phyloP scores from a whole-genome alignment of 2,113 vertebrate genomes.

The Caranx ignobilis region DNA sequence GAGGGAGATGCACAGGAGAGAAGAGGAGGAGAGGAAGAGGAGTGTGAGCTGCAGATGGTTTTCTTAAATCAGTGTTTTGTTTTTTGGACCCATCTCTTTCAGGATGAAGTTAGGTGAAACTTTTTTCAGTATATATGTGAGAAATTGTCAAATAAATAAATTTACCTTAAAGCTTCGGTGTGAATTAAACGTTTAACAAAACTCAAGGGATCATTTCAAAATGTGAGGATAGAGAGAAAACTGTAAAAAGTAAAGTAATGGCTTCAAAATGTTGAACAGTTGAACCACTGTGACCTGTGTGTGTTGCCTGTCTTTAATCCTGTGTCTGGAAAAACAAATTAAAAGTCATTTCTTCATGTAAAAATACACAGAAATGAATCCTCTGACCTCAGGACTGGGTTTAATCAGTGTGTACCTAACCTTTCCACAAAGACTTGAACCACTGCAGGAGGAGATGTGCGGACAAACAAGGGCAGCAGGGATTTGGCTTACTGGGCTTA shows the following conservation, averaged over 20 bases:
- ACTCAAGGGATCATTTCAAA: not conserved
- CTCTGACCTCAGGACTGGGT: slow-evolving; percentile 21
- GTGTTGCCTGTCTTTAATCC: not conserved
- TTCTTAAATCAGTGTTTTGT: not conserved
- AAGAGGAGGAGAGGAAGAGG: slow-evolving; percentile 20
- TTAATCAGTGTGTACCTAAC: slow-evolving; percentile 58
- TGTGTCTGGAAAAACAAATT: not conserved
- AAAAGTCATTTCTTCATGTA: not conserved
- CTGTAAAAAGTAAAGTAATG: not conserved
- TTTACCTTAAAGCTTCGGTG: not conserved
- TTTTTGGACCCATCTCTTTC: not conserved
- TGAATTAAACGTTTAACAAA: not conserved
- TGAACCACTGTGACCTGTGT: slow-evolving; percentile 1
- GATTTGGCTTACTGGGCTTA: slow-evolving; percentile 71
- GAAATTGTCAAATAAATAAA: not conserved
- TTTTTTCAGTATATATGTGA: not conserved
- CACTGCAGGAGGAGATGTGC: slow-evolving; percentile 22
- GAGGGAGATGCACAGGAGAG: slow-evolving; percentile 8
- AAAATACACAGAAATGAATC: not conserved
- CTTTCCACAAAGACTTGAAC: slow-evolving; percentile 49
- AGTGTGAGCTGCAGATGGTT: not conserved
- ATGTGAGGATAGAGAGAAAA: not conserved
- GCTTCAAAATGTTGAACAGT: not conserved
- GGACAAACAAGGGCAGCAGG: slow-evolving; percentile 60
- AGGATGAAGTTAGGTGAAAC: not conserved